Evolutionary conservation across 2,113 vertebrate genomes (phyloP), one percentile per base, ranked within the genome.

Genomic region (Solenodon paradoxus): DNA sequence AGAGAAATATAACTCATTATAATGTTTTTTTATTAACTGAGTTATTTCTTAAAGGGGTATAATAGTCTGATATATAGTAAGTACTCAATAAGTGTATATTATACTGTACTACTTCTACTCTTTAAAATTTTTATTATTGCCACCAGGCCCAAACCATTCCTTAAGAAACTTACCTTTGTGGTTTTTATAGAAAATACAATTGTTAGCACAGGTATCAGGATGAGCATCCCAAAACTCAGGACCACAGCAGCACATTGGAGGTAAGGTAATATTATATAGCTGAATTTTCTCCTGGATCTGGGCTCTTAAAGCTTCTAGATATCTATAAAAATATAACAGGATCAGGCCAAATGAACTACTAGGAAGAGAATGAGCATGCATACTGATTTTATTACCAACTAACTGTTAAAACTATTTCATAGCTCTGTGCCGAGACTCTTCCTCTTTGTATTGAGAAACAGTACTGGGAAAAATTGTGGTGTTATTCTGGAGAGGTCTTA

Each of bases 151-250:
- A 78, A 59, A 9, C 63, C n/a, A 79, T 95, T 81, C 17, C 95
- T 59, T 35, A 75, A 89, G 59, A 91, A 79, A 96, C 97, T 85
- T 97, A 99, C 99, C 99, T 99, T 97, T 98, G 71, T 98, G 99
- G 87, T 99, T 99, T 97, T 98, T 99, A 98, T 99, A 99, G 98
- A 99, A 99, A 87, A 99, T 17, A 1, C 99, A 99, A 98, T 99
- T 99, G 97, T 99, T 99, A 51, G 99, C 99, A 1, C 99, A 99
- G 66, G 99, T 99, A 64, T 99, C 98, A 0, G 99, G 99, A 93
- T 99, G 99, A 19, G 99, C 98, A 88, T 99, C 99, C 99, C 99
- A 99, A 97, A 99, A 99, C 57, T 98, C 98, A 0, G 99, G 97
- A 0, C 98, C 99, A 30, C 99, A 99, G 98, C 97, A 99, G 97